A percentile compares a stretch with the other conserved stretches of the same genome.
Conservation (phyloP, 2,113 vertebrate species). For the Embiotoca jacksoni region DNA sequence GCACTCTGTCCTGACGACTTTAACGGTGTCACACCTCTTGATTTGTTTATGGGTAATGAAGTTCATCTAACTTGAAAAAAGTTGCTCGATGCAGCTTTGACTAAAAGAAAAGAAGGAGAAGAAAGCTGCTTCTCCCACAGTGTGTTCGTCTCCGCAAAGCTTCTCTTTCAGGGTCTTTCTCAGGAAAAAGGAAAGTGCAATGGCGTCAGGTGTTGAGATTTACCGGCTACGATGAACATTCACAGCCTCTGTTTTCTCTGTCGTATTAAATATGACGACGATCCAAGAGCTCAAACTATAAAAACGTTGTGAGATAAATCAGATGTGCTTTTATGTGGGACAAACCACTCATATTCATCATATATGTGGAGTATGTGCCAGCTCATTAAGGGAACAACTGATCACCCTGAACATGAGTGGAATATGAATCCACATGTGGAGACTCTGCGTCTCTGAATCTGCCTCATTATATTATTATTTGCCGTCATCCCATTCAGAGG, state of each 20-base stretch:
- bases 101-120: no score
- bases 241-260: no score
- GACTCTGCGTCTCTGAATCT: not conserved
- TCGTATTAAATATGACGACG: no score
- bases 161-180: conserved; percentile 24
- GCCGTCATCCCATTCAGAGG: not conserved
- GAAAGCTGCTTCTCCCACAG: no score
- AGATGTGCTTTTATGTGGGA: not conserved
- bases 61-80: not conserved
- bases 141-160: not conserved
- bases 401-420: conserved; percentile 13
- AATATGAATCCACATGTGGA: not conserved
- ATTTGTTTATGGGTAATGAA: conserved; percentile 16
- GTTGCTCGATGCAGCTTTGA: not conserved
- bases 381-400: not conserved
- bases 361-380: not conserved
- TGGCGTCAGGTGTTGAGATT: not conserved
- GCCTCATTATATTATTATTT: not conserved
- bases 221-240: no score
- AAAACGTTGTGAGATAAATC: not conserved
- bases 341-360: not conserved
- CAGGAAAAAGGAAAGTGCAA: conserved; percentile 35
- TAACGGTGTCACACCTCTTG: no score
- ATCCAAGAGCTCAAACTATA: no score
- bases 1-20: not conserved